phyloP scores from a whole-genome alignment of 2,888 invertebrate genomes.

The Hydraecia micacea region DNA sequence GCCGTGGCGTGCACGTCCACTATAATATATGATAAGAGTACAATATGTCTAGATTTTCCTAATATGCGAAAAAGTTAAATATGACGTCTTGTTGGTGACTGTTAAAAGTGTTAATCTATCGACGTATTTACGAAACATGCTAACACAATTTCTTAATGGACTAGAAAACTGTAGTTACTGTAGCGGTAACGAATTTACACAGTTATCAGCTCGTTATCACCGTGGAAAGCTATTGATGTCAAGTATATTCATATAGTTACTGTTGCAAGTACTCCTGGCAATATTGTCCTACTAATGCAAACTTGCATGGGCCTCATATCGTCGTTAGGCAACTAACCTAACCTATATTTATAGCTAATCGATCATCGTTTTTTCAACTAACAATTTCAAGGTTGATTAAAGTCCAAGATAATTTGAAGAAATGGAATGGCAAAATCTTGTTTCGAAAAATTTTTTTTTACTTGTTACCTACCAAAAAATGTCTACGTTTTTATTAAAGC shows the following conservation, averaged over 20 bases:
- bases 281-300: not conserved
- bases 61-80: not conserved
- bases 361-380: too few species aligned
- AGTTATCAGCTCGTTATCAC: constrained; percentile 37
- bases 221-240: constrained; percentile 15
- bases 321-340: too few species aligned
- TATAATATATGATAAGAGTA: not conserved
- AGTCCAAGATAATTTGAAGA: too few species aligned
- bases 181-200: not conserved
- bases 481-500: not conserved
- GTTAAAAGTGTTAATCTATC: not conserved
- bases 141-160: not conserved
- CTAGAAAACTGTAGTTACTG: not conserved
- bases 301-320: not conserved
- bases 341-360: too few species aligned
- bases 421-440: too few species aligned
- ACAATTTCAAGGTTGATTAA: too few species aligned
- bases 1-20: not conserved
- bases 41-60: not conserved
- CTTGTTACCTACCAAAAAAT: not conserved
- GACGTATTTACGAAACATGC: not conserved
- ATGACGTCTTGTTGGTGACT: not conserved
- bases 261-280: not conserved
- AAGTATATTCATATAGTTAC: constrained; percentile 3
- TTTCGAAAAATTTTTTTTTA: too few species aligned